These are phyloP conservation scores for Elysia crispata DNA, from an alignment of 2,888 invertebrate species.

Conservation along the genomic window DNA sequence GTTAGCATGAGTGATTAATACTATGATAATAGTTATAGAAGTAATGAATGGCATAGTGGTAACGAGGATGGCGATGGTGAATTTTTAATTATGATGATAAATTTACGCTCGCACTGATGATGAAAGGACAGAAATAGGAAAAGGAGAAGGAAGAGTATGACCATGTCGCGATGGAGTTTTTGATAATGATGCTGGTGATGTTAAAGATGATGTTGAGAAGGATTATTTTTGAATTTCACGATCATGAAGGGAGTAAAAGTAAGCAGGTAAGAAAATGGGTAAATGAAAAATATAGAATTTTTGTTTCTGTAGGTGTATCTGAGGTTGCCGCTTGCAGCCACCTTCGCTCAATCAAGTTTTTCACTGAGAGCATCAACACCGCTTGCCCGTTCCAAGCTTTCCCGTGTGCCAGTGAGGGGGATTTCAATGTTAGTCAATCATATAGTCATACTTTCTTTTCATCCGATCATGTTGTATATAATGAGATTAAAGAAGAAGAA, in stretches of 20 bases:
- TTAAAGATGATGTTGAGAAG: too few species aligned
- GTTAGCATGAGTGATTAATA: background rate
- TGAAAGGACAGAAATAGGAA: too few species aligned
- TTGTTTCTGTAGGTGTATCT: slow-evolving; percentile 36
- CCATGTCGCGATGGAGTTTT: too few species aligned
- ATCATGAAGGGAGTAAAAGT: too few species aligned
- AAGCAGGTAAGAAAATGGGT: too few species aligned
- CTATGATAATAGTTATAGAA: too few species aligned
- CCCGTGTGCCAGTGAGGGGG: slow-evolving; percentile 52
- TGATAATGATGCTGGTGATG: too few species aligned
- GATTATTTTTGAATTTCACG: too few species aligned
- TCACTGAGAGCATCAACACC: slow-evolving; percentile 58
- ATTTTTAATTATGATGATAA: background rate
- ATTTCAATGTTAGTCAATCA: slow-evolving; percentile 54
- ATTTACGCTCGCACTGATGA: too few species aligned
- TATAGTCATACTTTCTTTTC: slow-evolving; percentile 13
- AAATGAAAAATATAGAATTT: too few species aligned
- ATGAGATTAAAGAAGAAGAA: background rate
- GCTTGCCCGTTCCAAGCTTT: slow-evolving; percentile 55
- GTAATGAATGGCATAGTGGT: too few species aligned
- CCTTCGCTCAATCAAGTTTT: slow-evolving; percentile 52
- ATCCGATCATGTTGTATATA: slow-evolving; percentile 33
- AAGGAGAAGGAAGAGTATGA: too few species aligned
- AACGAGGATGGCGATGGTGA: slow-evolving; percentile 15
- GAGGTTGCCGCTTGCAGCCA: slow-evolving; percentile 57